phyloP scores from a whole-genome alignment of 2,113 vertebrate species.

The Planiliza haematocheilus region DNA sequence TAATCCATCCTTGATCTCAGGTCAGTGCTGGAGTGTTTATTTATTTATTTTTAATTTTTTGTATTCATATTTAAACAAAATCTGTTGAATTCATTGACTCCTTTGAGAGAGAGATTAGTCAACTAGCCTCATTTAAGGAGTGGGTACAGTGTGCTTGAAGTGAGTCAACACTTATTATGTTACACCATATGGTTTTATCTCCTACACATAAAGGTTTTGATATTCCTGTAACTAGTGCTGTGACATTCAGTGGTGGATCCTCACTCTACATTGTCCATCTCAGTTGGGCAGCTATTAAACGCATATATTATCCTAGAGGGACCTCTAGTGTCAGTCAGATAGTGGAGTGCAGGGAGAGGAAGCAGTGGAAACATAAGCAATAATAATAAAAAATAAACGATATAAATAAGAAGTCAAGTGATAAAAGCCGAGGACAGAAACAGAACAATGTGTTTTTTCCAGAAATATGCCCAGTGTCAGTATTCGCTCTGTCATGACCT shows the following conservation, averaged over 20 bases:
- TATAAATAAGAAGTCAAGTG: too few relatives aligned
- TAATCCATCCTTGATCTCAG: too few relatives aligned
- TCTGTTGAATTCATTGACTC: neutral
- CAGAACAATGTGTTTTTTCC: too few relatives aligned
- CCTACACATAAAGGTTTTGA: conserved; percentile 12
- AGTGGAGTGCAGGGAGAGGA: too few relatives aligned
- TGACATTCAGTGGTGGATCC: neutral
- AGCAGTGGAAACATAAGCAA: too few relatives aligned
- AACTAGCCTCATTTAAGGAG: conserved; percentile 3
- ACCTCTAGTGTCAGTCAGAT: neutral
- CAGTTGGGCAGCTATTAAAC: neutral
- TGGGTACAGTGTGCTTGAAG: neutral
- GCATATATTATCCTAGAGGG: neutral
- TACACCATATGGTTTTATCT: neutral
- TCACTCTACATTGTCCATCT: neutral
- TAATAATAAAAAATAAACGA: too few relatives aligned
- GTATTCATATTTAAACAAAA: too few relatives aligned
- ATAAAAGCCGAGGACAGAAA: too few relatives aligned
- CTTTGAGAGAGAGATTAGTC: neutral
- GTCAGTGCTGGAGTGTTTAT: too few relatives aligned
- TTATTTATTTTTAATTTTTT: too few relatives aligned
- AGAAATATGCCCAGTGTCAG: neutral
- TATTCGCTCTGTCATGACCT: neutral
- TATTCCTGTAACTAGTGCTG: conserved; percentile 25
- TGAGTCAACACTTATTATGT: conserved; percentile 22